phyloP scores from a whole-genome alignment of 92 coral and sea anemone species.

The Epizoanthus rinbou region DNA sequence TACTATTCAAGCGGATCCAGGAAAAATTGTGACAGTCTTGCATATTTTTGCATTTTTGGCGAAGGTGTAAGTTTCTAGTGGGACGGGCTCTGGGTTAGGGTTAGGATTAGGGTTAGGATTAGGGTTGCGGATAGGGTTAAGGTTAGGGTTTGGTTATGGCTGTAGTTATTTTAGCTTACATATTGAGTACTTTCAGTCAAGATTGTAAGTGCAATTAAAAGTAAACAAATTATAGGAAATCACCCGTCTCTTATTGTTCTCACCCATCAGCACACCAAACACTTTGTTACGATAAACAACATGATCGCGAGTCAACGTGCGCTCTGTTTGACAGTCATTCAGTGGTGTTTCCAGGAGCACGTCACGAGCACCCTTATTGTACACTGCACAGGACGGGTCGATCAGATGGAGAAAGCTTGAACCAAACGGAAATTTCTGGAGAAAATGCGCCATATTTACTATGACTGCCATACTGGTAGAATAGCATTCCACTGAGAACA shows the following conservation, averaged over 20 bases:
- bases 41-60: no score
- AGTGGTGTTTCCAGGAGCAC: slow-evolving; percentile 19
- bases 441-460: slow-evolving; percentile 17
- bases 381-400: slow-evolving; percentile 29
- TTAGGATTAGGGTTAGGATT: no score
- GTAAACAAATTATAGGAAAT: slow-evolving; percentile 4
- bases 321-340: slow-evolving; percentile 36
- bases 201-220: slow-evolving; percentile 24
- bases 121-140: no score
- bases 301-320: slow-evolving; percentile 19
- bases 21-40: no score
- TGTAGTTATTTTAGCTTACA: no score
- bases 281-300: slow-evolving; percentile 28
- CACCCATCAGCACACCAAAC: slow-evolving; percentile 9
- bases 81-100: no score
- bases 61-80: no score
- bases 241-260: background rate
- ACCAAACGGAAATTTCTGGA: background rate
- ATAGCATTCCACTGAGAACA: slow-evolving; percentile 29
- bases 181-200: background rate
- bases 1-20: no score
- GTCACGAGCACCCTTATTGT: slow-evolving; percentile 10
- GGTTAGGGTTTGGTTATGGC: no score
- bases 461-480: slow-evolving; percentile 17
- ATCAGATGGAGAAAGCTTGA: slow-evolving; percentile 27